Evolutionary conservation across 2,888 invertebrate genomes (phyloP).

Genomic region (Dromius quadrimaculatus): DNA sequence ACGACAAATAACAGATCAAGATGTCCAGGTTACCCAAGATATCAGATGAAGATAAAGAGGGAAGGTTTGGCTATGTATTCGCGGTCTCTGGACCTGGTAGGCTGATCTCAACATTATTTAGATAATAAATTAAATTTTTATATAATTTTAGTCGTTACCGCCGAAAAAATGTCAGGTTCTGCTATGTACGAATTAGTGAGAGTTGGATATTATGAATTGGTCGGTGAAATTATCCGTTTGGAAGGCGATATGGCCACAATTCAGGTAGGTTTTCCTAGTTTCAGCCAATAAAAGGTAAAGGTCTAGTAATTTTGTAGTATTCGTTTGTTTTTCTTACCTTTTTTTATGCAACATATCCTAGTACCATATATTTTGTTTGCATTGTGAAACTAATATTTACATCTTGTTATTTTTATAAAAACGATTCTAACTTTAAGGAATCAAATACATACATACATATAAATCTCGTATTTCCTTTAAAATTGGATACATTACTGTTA

Average conservation of each 20-base stretch:
- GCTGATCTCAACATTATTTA: conserved; percentile 56
- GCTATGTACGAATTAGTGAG: conserved; percentile 99
- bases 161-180: conserved; percentile 98
- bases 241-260: conserved; percentile 99
- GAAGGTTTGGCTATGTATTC: conserved; percentile 92
- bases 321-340: neutral
- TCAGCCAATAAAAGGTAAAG: neutral
- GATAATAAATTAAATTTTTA: conserved; percentile 2
- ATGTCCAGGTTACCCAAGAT: conserved; percentile 82
- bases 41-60: conserved; percentile 87
- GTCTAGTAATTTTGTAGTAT: neutral
- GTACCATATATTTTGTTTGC: neutral
- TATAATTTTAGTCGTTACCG: conserved; percentile 88
- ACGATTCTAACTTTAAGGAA: too few species aligned
- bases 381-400: neutral
- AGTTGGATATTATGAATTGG: conserved; percentile 97
- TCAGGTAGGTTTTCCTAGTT: conserved; percentile 79
- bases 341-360: neutral
- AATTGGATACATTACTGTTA: too few species aligned
- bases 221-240: conserved; percentile 99
- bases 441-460: too few species aligned
- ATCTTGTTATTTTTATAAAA: too few species aligned
- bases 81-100: conserved; percentile 99
- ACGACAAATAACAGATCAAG: conserved; percentile 62
- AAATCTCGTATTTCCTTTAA: too few species aligned